Conservation (phyloP, 2,113 vertebrate species). For the Rhegmatorhina hoffmannsi region DNA sequence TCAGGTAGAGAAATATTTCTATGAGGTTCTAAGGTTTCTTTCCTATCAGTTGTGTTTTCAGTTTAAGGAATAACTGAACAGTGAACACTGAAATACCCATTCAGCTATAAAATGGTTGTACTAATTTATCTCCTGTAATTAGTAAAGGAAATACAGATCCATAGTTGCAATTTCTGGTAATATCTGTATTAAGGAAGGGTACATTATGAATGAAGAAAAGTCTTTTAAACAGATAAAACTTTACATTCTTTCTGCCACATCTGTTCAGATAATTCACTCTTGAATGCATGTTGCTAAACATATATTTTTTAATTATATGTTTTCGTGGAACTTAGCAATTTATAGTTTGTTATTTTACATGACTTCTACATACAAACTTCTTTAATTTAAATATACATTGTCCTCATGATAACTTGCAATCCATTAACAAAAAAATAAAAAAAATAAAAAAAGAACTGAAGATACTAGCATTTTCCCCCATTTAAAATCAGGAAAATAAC, state of each 20-base stretch:
- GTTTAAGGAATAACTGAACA: not conserved
- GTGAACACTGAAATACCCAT: not conserved
- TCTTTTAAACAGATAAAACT: not conserved
- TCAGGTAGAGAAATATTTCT: not conserved
- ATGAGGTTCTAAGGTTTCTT: not conserved
- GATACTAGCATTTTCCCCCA: not conserved
- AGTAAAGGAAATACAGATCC: not conserved
- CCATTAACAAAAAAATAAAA: not conserved
- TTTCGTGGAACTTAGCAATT: not conserved
- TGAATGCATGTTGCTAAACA: not conserved
- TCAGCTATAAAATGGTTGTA: not conserved
- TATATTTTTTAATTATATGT: not conserved
- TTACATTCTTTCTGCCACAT: not conserved
- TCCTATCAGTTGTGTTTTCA: not conserved
- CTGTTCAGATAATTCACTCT: not conserved
- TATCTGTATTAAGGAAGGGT: not conserved
- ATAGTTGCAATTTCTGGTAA: not conserved
- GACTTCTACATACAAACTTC: not conserved
- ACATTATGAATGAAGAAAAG: not conserved
- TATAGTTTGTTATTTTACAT: not conserved
- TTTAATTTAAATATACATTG: not conserved
- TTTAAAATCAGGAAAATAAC: not conserved
- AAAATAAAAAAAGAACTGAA: not conserved
- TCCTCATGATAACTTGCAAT: not conserved
- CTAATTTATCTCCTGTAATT: not conserved